Conservation (phyloP, 1,140 invertebrate species). For the Ostrea denselamellosa region DNA sequence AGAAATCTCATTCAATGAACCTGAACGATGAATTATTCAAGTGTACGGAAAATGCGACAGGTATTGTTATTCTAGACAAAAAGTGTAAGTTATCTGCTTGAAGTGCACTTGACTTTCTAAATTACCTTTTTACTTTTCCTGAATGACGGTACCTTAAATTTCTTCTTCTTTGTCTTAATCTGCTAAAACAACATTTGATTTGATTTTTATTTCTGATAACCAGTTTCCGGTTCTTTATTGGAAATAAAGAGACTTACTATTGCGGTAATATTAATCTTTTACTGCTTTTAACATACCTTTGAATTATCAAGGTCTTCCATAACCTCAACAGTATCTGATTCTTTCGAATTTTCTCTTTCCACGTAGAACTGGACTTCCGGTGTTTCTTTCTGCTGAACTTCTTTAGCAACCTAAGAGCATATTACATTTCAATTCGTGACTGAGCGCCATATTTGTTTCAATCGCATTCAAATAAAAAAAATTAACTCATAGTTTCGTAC, state of each 20-base stretch:
- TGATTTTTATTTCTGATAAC: background rate
- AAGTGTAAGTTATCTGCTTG: background rate
- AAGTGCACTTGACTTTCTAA: background rate
- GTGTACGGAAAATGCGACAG: too few species aligned
- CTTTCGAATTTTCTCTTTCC: background rate
- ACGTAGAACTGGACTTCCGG: background rate
- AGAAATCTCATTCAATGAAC: too few species aligned
- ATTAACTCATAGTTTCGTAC: too few species aligned
- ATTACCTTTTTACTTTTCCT: background rate
- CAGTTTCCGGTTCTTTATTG: background rate
- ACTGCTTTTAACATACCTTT: background rate
- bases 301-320: background rate
- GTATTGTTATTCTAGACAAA: background rate
- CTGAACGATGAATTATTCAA: too few species aligned
- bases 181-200: background rate
- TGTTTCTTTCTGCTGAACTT: background rate
- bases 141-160: background rate
- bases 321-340: background rate
- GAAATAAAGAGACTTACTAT: background rate
- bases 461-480: too few species aligned
- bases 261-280: background rate
- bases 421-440: background rate
- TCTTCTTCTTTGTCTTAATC: conserved; percentile 7
- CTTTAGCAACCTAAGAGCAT: background rate
- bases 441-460: too few species aligned